These are phyloP conservation scores for Orthosia cruda DNA, from an alignment of 2,888 invertebrate species.

Conservation along the genomic window DNA sequence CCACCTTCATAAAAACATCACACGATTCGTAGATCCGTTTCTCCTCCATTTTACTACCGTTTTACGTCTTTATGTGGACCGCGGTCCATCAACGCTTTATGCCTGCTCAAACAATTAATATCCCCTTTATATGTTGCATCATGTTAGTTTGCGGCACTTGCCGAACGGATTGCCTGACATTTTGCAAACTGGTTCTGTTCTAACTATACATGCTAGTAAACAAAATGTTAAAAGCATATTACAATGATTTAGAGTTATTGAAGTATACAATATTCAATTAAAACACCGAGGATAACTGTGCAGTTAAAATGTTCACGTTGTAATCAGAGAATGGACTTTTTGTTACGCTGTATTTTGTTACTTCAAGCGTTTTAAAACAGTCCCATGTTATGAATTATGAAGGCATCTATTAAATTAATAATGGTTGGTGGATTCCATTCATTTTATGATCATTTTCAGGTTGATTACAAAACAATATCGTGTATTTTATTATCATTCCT, in stretches of 20 bases:
- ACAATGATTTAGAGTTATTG: constrained; percentile 54
- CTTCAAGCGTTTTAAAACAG: constrained; percentile 26
- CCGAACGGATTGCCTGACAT: constrained; percentile 77
- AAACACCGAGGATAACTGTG: constrained; percentile 52
- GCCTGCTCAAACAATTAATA: constrained; percentile 69
- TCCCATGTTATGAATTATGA: constrained; percentile 5
- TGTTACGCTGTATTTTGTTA: constrained; percentile 23
- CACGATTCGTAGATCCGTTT: constrained; percentile 72
- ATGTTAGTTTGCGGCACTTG: constrained; percentile 73
- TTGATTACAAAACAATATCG: constrained; percentile 26
- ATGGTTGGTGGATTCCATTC: constrained; percentile 21
- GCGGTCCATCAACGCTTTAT: constrained; percentile 59
- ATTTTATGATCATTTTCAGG: constrained; percentile 13
- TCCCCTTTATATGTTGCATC: constrained; percentile 71
- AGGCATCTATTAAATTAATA: constrained; percentile 15
- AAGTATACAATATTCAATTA: constrained; percentile 60
- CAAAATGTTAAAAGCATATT: constrained; percentile 67
- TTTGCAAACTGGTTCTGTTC: constrained; percentile 80
- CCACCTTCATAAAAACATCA: constrained; percentile 75
- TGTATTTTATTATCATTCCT: constrained; percentile 12
- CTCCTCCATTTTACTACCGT: constrained; percentile 69
- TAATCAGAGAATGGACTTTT: constrained; percentile 36
- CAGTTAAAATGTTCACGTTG: constrained; percentile 42
- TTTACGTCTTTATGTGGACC: constrained; percentile 66
- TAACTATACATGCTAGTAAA: constrained; percentile 65